Percentiles rank a stretch among this genome's conserved stretches.
Evolutionary conservation across 2,113 vertebrate genomes (phyloP).

Genomic region (Phaethon lepturus): DNA sequence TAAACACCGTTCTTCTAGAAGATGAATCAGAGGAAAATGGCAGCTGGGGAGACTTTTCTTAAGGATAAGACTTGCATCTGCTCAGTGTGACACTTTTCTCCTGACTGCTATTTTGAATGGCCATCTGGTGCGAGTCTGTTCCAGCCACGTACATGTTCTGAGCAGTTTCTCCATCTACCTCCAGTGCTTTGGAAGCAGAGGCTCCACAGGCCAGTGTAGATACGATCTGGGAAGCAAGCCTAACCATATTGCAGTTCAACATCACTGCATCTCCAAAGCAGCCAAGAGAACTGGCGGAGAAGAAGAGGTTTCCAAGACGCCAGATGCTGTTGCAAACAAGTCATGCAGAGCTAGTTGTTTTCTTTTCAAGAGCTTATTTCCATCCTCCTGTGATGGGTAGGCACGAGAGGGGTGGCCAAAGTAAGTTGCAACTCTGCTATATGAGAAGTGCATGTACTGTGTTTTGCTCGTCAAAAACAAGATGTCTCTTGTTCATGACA

Average conservation of each 20-base stretch:
- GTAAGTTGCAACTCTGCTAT: neutral
- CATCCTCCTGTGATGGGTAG: neutral
- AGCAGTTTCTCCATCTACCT: neutral
- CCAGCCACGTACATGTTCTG: neutral
- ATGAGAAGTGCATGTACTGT: neutral
- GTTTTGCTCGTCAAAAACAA: neutral
- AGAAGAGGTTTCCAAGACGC: constrained; percentile 60
- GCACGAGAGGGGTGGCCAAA: neutral
- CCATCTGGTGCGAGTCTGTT: constrained; percentile 39
- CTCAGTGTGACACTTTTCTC: constrained; percentile 41
- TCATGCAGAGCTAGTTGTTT: constrained; percentile 13
- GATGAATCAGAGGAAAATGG: constrained; percentile 56
- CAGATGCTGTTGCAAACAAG: constrained; percentile 65
- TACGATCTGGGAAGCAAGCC: constrained; percentile 59
- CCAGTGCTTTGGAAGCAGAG: neutral
- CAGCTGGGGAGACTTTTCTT: constrained; percentile 31
- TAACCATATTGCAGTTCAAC: constrained; percentile 63
- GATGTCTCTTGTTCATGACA: neutral
- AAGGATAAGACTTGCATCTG: constrained; percentile 30
- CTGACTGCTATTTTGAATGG: constrained; percentile 54
- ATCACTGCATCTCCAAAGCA: constrained; percentile 1
- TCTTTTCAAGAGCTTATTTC: constrained; percentile 14
- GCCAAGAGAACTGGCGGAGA: constrained; percentile 50
- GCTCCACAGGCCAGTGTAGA: neutral
- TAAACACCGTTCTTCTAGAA: neutral